These are phyloP conservation scores for Ailurus styani DNA, from an alignment of 2,113 vertebrate genomes.

Conservation along the genomic window DNA sequence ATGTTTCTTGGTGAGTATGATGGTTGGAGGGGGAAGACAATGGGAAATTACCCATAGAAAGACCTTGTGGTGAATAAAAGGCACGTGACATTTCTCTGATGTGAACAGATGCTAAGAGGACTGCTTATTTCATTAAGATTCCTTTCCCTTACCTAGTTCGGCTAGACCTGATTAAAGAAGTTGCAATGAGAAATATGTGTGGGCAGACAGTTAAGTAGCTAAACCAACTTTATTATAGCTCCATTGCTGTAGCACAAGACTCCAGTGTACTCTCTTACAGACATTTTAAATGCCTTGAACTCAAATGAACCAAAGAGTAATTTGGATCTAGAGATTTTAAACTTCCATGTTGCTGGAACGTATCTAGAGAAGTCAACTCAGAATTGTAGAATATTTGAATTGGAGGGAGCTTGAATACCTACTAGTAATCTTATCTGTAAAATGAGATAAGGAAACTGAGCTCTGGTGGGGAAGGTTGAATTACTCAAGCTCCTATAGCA, in stretches of 20 bases:
- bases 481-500: neutral
- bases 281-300: neutral
- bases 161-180: neutral
- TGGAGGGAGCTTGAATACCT: neutral
- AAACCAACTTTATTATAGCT: neutral
- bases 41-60: neutral
- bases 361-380: neutral
- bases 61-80: neutral
- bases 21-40: neutral
- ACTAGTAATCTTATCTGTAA: neutral
- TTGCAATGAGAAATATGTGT: neutral
- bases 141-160: neutral
- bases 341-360: neutral
- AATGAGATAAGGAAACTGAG: neutral
- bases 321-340: constrained; percentile 25
- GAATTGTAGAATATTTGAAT: neutral
- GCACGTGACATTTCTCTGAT: neutral
- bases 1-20: neutral
- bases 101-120: neutral
- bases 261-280: neutral
- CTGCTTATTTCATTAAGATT: neutral
- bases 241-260: neutral
- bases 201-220: neutral
- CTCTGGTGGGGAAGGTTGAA: neutral
- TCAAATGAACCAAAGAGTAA: neutral